phyloP scores from a whole-genome alignment of 2,888 invertebrate genomes.

The Diogma glabrata region DNA sequence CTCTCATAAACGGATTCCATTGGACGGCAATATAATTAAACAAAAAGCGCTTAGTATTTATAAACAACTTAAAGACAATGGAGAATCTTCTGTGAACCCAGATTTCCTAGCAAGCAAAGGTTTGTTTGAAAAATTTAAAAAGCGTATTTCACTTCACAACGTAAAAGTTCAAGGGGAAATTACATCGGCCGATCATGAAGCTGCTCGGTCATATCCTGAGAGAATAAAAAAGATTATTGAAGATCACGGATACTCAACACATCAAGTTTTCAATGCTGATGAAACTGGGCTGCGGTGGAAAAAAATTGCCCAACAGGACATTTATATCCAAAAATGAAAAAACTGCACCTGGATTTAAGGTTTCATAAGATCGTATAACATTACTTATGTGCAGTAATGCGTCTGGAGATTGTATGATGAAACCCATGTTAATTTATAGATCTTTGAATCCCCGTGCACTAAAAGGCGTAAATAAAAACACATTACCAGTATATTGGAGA shows the following conservation, averaged over 20 bases:
- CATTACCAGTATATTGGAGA: not conserved
- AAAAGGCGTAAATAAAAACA: no score
- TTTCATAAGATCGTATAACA: conserved; percentile 22
- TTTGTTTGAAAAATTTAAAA: conserved; percentile 19
- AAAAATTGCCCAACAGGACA: conserved; percentile 21
- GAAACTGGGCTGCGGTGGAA: conserved; percentile 19
- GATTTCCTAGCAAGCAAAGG: not conserved
- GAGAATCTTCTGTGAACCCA: conserved; percentile 15
- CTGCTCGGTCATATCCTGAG: conserved; percentile 16
- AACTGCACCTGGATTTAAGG: conserved; percentile 18
- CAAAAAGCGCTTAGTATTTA: conserved; percentile 1
- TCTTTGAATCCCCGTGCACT: not conserved
- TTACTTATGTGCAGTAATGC: conserved; percentile 26
- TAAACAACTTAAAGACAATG: conserved; percentile 11
- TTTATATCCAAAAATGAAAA: conserved; percentile 17
- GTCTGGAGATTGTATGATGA: conserved; percentile 22
- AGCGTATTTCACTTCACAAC: conserved; percentile 16
- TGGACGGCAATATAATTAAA: not conserved
- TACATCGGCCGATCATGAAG: conserved; percentile 17
- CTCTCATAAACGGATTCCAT: not conserved
- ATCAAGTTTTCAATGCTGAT: conserved; percentile 20
- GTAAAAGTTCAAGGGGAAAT: conserved; percentile 18
- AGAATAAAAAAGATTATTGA: conserved; percentile 15
- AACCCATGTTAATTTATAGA: conserved; percentile 3
- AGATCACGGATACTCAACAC: conserved; percentile 1